These are phyloP conservation scores for Pristionchus maxplancki DNA, from an alignment of 2,888 invertebrate genomes.

Conservation along the genomic window DNA sequence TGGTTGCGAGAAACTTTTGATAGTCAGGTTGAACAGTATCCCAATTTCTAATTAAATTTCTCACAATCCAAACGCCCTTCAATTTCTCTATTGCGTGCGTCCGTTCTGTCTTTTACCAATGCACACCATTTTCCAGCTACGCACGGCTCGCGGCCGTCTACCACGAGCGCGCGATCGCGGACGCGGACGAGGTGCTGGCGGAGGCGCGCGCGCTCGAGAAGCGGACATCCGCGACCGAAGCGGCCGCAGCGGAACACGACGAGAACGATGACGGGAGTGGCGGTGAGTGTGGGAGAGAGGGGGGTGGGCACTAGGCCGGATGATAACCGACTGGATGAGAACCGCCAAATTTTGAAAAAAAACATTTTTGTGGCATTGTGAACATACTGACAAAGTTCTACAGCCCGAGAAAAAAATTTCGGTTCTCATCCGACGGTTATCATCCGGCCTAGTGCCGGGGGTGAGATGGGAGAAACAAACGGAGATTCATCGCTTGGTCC, in stretches of 20 bases:
- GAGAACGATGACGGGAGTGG: conserved; percentile 37
- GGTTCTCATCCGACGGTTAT: too few relatives aligned
- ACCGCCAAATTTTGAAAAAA: too few relatives aligned
- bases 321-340: too few relatives aligned
- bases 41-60: neutral
- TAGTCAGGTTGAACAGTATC: neutral
- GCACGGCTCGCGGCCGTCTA: conserved; percentile 59
- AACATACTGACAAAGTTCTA: too few relatives aligned
- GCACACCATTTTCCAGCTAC: conserved; percentile 56
- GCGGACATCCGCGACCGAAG: neutral
- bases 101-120: neutral
- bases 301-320: too few relatives aligned
- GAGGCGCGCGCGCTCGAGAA: conserved; percentile 27
- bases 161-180: conserved; percentile 64
- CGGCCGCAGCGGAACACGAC: neutral
- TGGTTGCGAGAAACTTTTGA: neutral
- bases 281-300: conserved; percentile 55
- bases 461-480: conserved; percentile 32
- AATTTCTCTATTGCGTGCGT: neutral
- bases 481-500: too few relatives aligned
- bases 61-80: too few relatives aligned
- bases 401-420: too few relatives aligned
- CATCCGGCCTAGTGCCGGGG: too few relatives aligned
- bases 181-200: conserved; percentile 60
- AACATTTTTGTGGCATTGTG: too few relatives aligned